Evolutionary conservation across 2,113 vertebrate genomes (phyloP).

Genomic region (Oenanthe melanoleuca): DNA sequence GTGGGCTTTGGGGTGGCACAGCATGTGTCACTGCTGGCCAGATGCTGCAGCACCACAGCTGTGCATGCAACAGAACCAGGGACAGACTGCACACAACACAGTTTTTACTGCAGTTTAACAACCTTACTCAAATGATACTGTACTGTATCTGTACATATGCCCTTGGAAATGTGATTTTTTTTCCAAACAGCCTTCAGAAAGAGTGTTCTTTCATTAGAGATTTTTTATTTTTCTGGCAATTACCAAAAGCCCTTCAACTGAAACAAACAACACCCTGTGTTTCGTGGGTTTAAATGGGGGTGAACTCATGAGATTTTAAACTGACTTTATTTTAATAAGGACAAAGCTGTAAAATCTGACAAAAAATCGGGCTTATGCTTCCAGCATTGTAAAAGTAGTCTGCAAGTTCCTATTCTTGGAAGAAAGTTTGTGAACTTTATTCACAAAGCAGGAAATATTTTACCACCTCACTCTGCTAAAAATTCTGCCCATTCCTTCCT

Average conservation of each 20-base stretch:
- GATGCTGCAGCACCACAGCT: not conserved
- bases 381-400: not conserved
- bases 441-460: not conserved
- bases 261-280: not conserved
- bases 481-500: not conserved
- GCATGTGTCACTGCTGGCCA: not conserved
- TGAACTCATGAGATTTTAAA: not conserved
- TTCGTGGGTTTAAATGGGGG: not conserved
- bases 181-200: not conserved
- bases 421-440: not conserved
- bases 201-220: not conserved
- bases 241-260: not conserved
- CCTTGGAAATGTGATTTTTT: not conserved
- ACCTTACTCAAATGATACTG: not conserved
- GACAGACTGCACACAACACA: accelerated
- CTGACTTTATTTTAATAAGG: not conserved
- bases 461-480: not conserved
- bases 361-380: not conserved
- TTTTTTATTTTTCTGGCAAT: not conserved
- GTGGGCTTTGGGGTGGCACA: not conserved
- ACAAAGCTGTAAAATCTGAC: not conserved
- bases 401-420: not conserved
- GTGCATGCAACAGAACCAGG: not conserved
- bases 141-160: not conserved
- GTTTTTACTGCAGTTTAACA: not conserved